Conservation (phyloP, 1,140 invertebrate genomes). For the Glomeris maerens region DNA sequence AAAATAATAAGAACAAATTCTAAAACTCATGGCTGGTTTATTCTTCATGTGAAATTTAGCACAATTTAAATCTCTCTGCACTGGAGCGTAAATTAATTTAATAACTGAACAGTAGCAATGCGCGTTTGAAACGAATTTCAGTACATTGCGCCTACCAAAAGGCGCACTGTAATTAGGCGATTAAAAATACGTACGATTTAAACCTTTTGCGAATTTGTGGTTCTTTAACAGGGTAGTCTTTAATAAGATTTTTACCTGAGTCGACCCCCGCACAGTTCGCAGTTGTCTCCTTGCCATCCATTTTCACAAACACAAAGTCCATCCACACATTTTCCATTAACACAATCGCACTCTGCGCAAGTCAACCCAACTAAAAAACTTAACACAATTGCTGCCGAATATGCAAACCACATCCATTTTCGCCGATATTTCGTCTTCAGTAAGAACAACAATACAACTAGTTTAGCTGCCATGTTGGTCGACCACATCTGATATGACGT, state of each 20-base stretch:
- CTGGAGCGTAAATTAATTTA: not conserved
- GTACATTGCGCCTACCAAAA: slow-evolving; percentile 1
- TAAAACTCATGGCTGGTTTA: too few species aligned
- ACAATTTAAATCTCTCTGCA: slow-evolving; percentile 8
- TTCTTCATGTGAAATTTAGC: too few species aligned
- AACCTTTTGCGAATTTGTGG: too few species aligned
- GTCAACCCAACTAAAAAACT: slow-evolving; percentile 9
- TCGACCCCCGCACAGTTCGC: slow-evolving; percentile 81
- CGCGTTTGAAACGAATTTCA: not conserved
- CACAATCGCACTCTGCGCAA: slow-evolving; percentile 29
- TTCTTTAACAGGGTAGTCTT: not conserved
- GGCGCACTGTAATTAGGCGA: not conserved
- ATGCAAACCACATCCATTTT: too few species aligned
- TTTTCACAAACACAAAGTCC: slow-evolving; percentile 71
- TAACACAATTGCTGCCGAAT: not conserved
- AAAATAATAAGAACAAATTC: slow-evolving; percentile 1
- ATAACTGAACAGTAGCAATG: slow-evolving; percentile 3
- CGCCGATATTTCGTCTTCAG: slow-evolving; percentile 67
- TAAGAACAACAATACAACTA: slow-evolving; percentile 69
- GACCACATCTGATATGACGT: too few species aligned
- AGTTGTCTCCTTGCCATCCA: slow-evolving; percentile 74
- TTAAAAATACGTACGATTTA: slow-evolving; percentile 3
- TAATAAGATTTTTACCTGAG: slow-evolving; percentile 51
- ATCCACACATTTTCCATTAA: slow-evolving; percentile 63
- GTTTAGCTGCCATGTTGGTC: slow-evolving; percentile 60